Evolutionary conservation across 2,113 vertebrate genomes (phyloP), one percentile per base, ranked within the genome.

Genomic region (Rhea pennata): DNA sequence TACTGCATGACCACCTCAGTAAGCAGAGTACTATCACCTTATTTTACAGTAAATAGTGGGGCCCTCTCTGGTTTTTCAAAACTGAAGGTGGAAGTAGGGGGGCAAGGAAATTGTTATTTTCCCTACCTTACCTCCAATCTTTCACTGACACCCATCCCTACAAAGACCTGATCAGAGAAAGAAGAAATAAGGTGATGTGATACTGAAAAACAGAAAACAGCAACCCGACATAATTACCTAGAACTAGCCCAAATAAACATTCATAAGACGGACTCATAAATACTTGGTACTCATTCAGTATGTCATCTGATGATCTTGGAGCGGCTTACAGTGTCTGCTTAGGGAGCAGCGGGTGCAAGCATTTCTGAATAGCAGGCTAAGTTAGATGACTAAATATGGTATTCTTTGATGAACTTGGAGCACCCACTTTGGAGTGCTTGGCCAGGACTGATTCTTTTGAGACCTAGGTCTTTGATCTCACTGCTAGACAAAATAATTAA

Each of bases 401-500:
- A 67, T 67, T 90, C 93, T 95, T 86, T 95, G 70, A 93, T 87
- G 72, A 96, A 95, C 78, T 93, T 88, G 90, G 93, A 96, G 95
- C 73, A 90, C 61, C 92, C 65, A 84, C 54, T 82, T 91, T 39
- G 46, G 81, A 96, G 84, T 75, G 23, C 53, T 92, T 97, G 95
- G 92, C 91, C 67, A 78, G 78, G 40, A 91, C 0, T 82, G 91
- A 95, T 95, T 95, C 72, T 90, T 96, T 89, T 92, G 92, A 96
- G 75, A 94, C 65, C 78, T 80, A 90, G 71, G 67, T 39, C 84
- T 96, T 96, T 96, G 92, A 97, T 95, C 92, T 96, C 84, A 48
- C 75, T 85, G 78, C 84, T 94, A 96, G 95, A 95, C 95, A 93
- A 95, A 96, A 96, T 95, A 96, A 96, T 95, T 96, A 96, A 96